Conservation (phyloP, 2,113 vertebrate species). For the Columba livia region DNA sequence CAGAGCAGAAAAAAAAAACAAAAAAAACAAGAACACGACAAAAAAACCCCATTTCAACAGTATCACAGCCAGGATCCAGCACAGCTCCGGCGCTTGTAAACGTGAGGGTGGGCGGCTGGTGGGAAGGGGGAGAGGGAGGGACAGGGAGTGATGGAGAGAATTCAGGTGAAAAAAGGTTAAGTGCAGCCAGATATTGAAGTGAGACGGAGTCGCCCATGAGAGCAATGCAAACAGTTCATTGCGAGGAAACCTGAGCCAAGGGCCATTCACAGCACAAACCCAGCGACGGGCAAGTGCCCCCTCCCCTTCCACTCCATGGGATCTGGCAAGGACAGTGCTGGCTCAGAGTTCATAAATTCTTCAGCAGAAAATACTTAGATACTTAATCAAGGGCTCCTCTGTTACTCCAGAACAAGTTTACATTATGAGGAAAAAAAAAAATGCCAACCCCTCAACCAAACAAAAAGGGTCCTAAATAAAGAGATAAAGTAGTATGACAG, state of each 20-base stretch:
- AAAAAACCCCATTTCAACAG: neutral
- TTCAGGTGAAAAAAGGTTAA: constrained; percentile 60
- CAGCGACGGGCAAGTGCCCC: constrained; percentile 18
- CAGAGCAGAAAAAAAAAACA: neutral
- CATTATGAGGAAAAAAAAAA: neutral
- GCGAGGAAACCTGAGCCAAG: constrained; percentile 52
- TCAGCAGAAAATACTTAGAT: constrained; percentile 69
- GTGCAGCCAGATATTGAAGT: constrained; percentile 58
- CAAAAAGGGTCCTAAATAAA: constrained; percentile 62
- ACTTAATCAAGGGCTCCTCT: constrained; percentile 68
- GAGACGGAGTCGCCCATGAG: constrained; percentile 53
- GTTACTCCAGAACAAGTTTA: constrained; percentile 66
- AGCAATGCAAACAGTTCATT: constrained; percentile 54
- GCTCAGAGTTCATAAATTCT: constrained; percentile 69
- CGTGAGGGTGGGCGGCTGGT: constrained; percentile 33
- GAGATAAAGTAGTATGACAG: constrained; percentile 60
- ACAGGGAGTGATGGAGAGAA: neutral
- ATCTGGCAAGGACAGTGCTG: constrained; percentile 62
- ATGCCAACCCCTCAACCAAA: constrained; percentile 18
- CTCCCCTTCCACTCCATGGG: constrained; percentile 42
- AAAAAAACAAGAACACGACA: no score
- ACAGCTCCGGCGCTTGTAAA: neutral
- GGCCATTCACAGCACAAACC: constrained; percentile 42
- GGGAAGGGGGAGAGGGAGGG: neutral
- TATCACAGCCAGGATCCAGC: constrained; percentile 23